A percentile compares a stretch with the other conserved stretches of the same genome.
phyloP scores from a whole-genome alignment of 2,797 vertebrate genomes.

The Sebastes cheni region DNA sequence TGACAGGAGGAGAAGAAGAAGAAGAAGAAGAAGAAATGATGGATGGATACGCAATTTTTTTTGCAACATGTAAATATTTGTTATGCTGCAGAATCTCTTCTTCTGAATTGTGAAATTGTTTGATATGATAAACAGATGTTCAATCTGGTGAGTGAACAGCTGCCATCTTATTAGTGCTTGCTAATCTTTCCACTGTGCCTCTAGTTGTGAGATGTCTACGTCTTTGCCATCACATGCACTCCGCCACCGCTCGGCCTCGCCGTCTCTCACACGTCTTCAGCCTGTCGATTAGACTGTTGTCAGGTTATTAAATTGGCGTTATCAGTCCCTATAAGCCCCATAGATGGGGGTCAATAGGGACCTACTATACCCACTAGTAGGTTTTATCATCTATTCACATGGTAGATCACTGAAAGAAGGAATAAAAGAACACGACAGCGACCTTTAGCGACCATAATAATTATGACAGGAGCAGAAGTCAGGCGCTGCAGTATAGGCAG shows the following conservation, averaged over 20 bases:
- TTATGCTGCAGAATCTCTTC: background rate
- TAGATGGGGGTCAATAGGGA: too few relatives aligned
- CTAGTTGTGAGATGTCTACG: slow-evolving; percentile 38
- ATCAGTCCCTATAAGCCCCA: too few relatives aligned
- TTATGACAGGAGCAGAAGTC: too few relatives aligned
- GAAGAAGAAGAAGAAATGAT: background rate
- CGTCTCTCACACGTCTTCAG: background rate
- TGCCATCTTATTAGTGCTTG: slow-evolving; percentile 64
- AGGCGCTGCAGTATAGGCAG: too few relatives aligned
- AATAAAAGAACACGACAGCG: too few relatives aligned
- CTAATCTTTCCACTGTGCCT: slow-evolving; percentile 51
- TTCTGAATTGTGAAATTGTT: slow-evolving; percentile 26
- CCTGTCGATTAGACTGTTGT: too few relatives aligned
- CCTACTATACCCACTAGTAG: too few relatives aligned
- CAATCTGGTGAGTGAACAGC: slow-evolving; percentile 53
- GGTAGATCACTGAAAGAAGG: too few relatives aligned
- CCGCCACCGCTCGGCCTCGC: slow-evolving; percentile 1
- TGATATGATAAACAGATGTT: slow-evolving; percentile 61
- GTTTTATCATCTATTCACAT: too few relatives aligned
- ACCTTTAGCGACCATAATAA: too few relatives aligned
- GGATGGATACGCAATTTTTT: background rate
- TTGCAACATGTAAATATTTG: slow-evolving; percentile 31
- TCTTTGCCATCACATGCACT: slow-evolving; percentile 4
- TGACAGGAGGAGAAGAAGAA: background rate
- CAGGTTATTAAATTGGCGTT: too few relatives aligned